Conservation (phyloP, 2,113 vertebrate species). For the Labeo rohita region DNA sequence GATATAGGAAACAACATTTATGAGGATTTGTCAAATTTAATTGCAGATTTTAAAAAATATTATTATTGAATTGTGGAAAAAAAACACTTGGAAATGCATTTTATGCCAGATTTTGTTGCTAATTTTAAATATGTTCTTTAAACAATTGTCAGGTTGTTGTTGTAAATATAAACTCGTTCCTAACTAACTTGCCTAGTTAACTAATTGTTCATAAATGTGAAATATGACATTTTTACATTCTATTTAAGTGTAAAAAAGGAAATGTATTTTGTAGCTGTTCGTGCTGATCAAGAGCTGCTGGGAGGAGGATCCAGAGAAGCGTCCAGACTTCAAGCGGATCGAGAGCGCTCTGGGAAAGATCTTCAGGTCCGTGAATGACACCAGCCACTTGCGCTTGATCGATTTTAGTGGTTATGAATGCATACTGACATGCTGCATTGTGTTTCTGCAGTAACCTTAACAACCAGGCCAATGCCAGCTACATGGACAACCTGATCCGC, state of each 20-base stretch:
- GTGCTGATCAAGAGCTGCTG: constrained; percentile 90
- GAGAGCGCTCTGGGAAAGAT: constrained; percentile 89
- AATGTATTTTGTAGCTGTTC: constrained; percentile 73
- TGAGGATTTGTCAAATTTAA: neutral
- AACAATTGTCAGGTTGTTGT: too few relatives aligned
- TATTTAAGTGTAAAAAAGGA: too few relatives aligned
- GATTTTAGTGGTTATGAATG: neutral
- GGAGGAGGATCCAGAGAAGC: constrained; percentile 98
- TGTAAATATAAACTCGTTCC: too few relatives aligned
- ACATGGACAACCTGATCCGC: constrained; percentile 97
- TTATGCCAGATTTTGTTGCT: too few relatives aligned
- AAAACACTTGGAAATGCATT: neutral
- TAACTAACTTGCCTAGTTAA: neutral
- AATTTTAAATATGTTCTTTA: too few relatives aligned
- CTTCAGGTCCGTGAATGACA: constrained; percentile 82
- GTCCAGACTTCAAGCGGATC: constrained; percentile 96
- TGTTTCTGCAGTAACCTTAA: constrained; percentile 83
- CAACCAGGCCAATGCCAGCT: constrained; percentile 88
- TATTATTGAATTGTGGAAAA: too few relatives aligned
- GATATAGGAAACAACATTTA: too few relatives aligned
- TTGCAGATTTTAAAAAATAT: neutral
- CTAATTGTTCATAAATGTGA: neutral
- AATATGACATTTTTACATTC: too few relatives aligned
- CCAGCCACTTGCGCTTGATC: neutral
- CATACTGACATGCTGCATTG: neutral